Base-by-base conservation (phyloP, 2,113 vertebrate species). In the Bufo bufo region DNA sequence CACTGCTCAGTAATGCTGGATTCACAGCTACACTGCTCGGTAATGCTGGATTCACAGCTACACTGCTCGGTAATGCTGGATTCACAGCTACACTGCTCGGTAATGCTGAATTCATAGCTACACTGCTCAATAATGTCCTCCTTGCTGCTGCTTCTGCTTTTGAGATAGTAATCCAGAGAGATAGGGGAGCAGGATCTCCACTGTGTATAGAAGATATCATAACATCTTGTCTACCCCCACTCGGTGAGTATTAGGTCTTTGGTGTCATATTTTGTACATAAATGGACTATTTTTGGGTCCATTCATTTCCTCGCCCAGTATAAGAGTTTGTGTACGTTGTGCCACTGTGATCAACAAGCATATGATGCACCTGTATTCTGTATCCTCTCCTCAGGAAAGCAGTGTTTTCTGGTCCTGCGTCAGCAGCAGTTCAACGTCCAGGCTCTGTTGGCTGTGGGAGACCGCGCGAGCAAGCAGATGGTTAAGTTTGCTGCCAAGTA, bases 401-500 rank as follows among this genome's bases (percentile, higher is more conserved):
- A 99, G 91, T 99, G 97, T 92, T 99, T 99, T 94, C 95, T 99
- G 93, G 97, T 99, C 92, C 95, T 99, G 90, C 97, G 98, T 95
- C 98, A 99, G 93, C 98, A 98, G 95, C 98, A 99, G 95, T 99
- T 97, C 94, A 97, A 97, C 89, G 96, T 99, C 92, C 98, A 99
- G 93, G 98, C 97, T 74, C 96, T 99, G 87, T 97, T 99, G 91
- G 98, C 98, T 33, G 98, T 99, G 95, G 98, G 98, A 95, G 97
- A 98, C 90, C 96, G 96, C 94, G 97, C 97, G 87, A 99, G 98
- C 97, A 99, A 98, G 96, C 98, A 99, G 97, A 99, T 99, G 98
- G 98, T 99, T 95, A 99, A 99, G 96, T 99, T 99, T 95, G 96
- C 97, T 91, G 98, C 97, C 95, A 98, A 99, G 98, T 99, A 96